Percentiles rank a stretch among this genome's conserved stretches.
Evolutionary conservation across 64 coral and sea anemone species (phyloP).

Genomic region (Porites lutea): DNA sequence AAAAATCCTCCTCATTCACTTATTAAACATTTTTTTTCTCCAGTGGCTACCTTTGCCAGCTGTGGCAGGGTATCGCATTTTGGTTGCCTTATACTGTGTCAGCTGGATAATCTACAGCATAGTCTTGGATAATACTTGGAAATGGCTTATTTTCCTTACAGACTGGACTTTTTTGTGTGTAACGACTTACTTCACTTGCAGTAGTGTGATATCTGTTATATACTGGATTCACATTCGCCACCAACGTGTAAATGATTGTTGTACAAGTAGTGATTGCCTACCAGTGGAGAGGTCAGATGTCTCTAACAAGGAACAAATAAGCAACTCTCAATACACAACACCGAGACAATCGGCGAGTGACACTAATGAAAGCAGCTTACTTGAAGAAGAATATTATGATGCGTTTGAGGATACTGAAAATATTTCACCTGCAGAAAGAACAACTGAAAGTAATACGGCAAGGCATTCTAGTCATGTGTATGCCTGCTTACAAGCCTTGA

Average conservation of each 20-base stretch:
- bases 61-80: constrained; percentile 15
- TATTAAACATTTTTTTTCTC: not conserved
- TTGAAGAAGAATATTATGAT: not conserved
- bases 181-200: constrained; percentile 67
- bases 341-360: not conserved
- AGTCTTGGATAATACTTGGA: not conserved
- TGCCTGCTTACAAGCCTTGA: not conserved
- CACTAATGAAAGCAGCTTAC: not conserved
- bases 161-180: constrained; percentile 71
- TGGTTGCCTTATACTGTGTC: constrained; percentile 18
- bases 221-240: constrained; percentile 7
- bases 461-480: not conserved
- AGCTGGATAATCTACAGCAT: constrained; percentile 45
- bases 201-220: constrained; percentile 20
- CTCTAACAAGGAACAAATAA: not conserved
- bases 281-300: not conserved
- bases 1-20: too few relatives aligned
- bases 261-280: not conserved
- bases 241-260: not conserved
- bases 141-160: constrained; percentile 69
- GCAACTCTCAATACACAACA: not conserved
- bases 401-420: not conserved
- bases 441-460: not conserved
- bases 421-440: not conserved
- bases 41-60: constrained; percentile 53